Conservation (phyloP, 2,113 vertebrate genomes). For the Myrmophylax atrothorax region DNA sequence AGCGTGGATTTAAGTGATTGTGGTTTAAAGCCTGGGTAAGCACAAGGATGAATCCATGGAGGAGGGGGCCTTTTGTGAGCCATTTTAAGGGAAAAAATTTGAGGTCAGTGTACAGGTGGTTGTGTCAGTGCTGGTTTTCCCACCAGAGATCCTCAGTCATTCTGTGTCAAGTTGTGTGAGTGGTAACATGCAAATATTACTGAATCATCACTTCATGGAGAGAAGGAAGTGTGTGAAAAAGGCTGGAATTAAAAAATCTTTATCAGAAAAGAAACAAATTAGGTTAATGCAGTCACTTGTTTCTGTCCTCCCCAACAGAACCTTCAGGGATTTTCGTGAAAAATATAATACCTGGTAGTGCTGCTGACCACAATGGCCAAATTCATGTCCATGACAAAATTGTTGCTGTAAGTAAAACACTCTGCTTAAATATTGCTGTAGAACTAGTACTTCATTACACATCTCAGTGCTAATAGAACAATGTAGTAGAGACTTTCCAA, state of each 20-base stretch:
- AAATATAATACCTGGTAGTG: conserved; percentile 84
- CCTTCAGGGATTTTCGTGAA: conserved; percentile 87
- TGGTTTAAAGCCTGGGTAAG: conserved; percentile 30
- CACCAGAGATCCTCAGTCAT: not conserved
- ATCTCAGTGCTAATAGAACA: not conserved
- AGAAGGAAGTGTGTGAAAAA: not conserved
- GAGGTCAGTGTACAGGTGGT: not conserved
- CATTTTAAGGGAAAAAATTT: not conserved
- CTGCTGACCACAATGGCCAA: conserved; percentile 84
- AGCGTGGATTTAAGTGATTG: conserved; percentile 46
- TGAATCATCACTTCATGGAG: not conserved
- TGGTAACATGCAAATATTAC: not conserved
- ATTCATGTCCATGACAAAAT: conserved; percentile 86
- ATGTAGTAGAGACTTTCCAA: not conserved
- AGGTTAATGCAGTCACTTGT: not conserved
- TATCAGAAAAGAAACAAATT: not conserved
- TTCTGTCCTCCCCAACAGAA: conserved; percentile 59
- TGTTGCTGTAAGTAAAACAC: conserved; percentile 80
- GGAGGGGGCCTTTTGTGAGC: not conserved
- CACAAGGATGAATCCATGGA: not conserved
- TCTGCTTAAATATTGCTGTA: not conserved
- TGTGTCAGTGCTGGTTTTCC: not conserved
- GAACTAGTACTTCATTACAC: not conserved
- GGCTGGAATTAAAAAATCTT: not conserved
- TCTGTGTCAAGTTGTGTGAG: not conserved